Conservation (phyloP, 1,140 invertebrate genomes). For the Grapholita molesta region DNA sequence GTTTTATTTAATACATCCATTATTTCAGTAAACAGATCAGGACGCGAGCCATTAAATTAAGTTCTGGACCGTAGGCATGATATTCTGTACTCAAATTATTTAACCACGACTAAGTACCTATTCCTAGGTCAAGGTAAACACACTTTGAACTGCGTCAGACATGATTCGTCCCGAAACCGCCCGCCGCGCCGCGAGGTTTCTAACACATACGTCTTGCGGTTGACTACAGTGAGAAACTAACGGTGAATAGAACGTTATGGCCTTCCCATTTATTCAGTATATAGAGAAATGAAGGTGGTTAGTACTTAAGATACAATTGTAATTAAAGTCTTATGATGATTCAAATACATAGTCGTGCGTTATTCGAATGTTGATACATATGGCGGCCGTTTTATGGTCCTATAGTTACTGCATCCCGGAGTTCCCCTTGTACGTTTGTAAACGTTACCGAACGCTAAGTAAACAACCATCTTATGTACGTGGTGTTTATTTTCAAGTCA, state of each 20-base stretch:
- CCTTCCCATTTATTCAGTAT: slow-evolving; percentile 8
- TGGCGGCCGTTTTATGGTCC: slow-evolving; percentile 22
- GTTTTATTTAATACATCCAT: no score
- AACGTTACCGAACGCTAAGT: slow-evolving; percentile 9
- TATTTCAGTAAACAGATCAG: no score
- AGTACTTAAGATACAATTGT: slow-evolving; percentile 21
- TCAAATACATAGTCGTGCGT: slow-evolving; percentile 40
- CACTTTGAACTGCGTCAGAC: neutral
- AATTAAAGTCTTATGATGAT: slow-evolving; percentile 52
- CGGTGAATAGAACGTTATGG: neutral
- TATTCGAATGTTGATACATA: slow-evolving; percentile 28
- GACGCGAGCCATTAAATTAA: neutral
- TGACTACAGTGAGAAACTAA: neutral
- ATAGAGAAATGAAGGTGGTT: slow-evolving; percentile 16
- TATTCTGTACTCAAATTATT: neutral
- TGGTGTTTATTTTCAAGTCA: slow-evolving; percentile 1
- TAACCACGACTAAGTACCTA: neutral
- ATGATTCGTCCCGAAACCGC: neutral
- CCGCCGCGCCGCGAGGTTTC: neutral
- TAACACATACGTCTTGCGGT: no score
- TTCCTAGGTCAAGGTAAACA: neutral
- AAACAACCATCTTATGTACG: neutral
- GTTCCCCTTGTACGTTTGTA: slow-evolving; percentile 30
- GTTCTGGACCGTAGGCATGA: neutral
- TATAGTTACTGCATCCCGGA: slow-evolving; percentile 35